phyloP scores from a whole-genome alignment of 2,113 vertebrate species.

The Chlamydotis undulata region DNA sequence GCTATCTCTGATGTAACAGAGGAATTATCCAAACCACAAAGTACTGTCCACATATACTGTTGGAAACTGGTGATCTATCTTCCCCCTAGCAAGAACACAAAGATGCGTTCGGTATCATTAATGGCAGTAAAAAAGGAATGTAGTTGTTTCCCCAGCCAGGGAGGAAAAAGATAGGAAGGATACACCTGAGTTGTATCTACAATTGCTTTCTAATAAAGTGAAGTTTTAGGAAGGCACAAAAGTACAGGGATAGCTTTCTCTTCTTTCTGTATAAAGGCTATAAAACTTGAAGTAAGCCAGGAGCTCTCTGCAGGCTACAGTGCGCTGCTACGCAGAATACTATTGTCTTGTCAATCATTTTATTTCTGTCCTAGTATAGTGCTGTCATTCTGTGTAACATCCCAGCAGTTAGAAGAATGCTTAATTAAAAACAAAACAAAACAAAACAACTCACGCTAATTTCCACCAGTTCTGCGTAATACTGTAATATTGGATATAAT shows the following conservation, averaged over 20 bases:
- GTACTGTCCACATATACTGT: too few relatives aligned
- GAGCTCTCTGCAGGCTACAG: neutral
- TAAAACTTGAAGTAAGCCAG: neutral
- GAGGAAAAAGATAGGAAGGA: neutral
- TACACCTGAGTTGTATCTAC: rapidly evolving
- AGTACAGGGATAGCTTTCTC: neutral
- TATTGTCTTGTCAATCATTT: neutral
- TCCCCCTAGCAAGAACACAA: neutral
- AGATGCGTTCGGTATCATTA: neutral
- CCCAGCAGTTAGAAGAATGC: neutral
- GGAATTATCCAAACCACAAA: neutral
- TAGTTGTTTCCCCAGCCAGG: neutral
- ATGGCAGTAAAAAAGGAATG: neutral
- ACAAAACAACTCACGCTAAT: neutral
- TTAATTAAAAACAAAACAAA: neutral
- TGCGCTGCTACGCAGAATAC: neutral
- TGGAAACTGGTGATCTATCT: neutral
- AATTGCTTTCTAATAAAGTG: neutral
- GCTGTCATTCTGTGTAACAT: neutral
- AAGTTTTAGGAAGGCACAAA: neutral
- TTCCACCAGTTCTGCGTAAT: neutral
- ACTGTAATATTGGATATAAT: neutral
- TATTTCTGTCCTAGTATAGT: neutral
- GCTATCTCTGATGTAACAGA: neutral
- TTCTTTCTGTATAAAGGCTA: neutral